A percentile compares a stretch with the other conserved stretches of the same genome.
Conservation (phyloP, 2,888 invertebrate species). For the Polydrusus cervinus region DNA sequence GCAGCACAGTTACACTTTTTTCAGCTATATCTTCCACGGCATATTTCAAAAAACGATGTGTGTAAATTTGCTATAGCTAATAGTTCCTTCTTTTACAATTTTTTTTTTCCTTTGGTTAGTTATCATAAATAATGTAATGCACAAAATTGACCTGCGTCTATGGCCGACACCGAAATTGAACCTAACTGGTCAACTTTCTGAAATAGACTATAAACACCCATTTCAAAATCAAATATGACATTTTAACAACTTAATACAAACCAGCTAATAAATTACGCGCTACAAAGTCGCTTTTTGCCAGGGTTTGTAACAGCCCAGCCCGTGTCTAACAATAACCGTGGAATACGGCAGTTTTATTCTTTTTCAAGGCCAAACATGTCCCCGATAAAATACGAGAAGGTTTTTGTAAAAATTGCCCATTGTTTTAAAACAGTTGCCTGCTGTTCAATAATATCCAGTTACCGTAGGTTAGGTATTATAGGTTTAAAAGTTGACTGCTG, state of each 20-base stretch:
- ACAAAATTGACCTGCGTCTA: no score
- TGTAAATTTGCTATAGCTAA: no score
- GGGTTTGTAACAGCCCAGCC: slow-evolving; percentile 32
- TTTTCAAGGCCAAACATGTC: slow-evolving; percentile 37
- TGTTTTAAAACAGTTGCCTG: slow-evolving; percentile 41
- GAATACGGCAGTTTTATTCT: slow-evolving; percentile 36
- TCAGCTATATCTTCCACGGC: no score
- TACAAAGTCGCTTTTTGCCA: slow-evolving; percentile 32
- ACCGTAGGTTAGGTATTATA: slow-evolving; percentile 43
- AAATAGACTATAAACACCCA: no score
- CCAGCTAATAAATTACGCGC: slow-evolving; percentile 42
- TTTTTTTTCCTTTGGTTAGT: no score
- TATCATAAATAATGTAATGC: no score
- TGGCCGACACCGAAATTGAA: no score
- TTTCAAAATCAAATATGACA: not conserved
- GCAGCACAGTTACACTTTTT: no score
- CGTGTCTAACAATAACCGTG: slow-evolving; percentile 30
- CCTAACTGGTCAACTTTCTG: no score
- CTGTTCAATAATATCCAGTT: slow-evolving; percentile 38
- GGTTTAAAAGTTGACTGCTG: slow-evolving; percentile 14
- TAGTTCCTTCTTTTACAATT: no score
- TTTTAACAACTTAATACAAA: slow-evolving; percentile 42
- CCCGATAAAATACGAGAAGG: slow-evolving; percentile 34
- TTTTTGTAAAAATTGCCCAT: slow-evolving; percentile 37
- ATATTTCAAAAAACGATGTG: no score